Base-by-base conservation (phyloP, 2,888 invertebrate genomes). In the Peribatodes rhomboidaria region DNA sequence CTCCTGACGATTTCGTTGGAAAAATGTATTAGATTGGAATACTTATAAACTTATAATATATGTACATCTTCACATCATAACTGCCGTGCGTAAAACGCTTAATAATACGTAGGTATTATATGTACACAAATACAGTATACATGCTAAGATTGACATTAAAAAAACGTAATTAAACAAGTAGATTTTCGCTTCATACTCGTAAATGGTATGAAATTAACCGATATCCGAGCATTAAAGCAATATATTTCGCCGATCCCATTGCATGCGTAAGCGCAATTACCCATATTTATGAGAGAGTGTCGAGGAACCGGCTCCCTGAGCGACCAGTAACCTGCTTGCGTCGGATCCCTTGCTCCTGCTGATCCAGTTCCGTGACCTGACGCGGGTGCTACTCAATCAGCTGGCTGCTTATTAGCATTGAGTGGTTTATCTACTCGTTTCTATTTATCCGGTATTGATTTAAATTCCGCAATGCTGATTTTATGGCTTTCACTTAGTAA, bases 241-340 rank as follows among this genome's bases (percentile, higher is more conserved):
- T 78, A 76, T 80, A 80, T 80, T 76, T 77, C 70, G 67, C 66
- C 59, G 79, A 69, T 66, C 78, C 63, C 74, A 78, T 82, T 83
- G 70, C 79, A 81, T 82, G 71, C 67, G 62, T 69, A 69, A 72
- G 68, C 61, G 73, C 75, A 79, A 65, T 61, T 65, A 61, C 20
- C 60, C 44, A 65, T 39, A 56, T 81, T 80, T 79, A 78, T 76
- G 72, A 69, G 76, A 73, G 72, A 72, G 67, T 55, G 64, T 42
- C 61, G 68, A 73, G 68, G 72, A 81, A 79, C 80, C 75, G 73
- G 76, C 74, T 72, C 67, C 61, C 35, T 9, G 33, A 18, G 52
- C 39, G 49, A 27, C 33, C 47, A 44, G 73, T 76, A 80, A 79
- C 79, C 79, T 70, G 77, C 77, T 79, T 78, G 74, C 72, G 73